Conservation (phyloP, 2,888 invertebrate species). For the Oscheius onirici region DNA sequence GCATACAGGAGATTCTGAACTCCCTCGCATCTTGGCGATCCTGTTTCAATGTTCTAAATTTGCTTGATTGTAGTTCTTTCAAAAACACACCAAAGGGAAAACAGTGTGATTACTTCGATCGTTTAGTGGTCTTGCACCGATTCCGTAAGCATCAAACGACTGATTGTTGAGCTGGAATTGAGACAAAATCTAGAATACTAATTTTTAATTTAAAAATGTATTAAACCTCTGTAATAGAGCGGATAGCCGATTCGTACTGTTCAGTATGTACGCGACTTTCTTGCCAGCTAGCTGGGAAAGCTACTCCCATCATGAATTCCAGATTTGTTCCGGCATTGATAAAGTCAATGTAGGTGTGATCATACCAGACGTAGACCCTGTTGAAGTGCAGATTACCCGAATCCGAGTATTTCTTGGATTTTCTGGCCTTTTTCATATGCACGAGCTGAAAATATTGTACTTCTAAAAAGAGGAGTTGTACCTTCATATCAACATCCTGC, state of each 20-base stretch:
- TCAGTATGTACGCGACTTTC: constrained; percentile 53
- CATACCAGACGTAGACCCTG: constrained; percentile 53
- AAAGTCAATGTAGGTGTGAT: constrained; percentile 62
- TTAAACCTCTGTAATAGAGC: constrained; percentile 53
- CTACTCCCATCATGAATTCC: constrained; percentile 61
- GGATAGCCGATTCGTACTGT: constrained; percentile 65
- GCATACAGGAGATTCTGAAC: constrained; percentile 75
- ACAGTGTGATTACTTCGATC: constrained; percentile 70
- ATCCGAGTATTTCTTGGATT: constrained; percentile 60
- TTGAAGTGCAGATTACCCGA: constrained; percentile 61
- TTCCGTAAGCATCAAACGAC: constrained; percentile 72
- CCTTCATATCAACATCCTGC: constrained; percentile 10
- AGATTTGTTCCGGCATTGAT: constrained; percentile 60
- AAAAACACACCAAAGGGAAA: constrained; percentile 61
- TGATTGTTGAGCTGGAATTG: constrained; percentile 62
- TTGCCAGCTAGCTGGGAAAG: constrained; percentile 62
- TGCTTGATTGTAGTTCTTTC: background rate
- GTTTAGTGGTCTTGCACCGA: constrained; percentile 75
- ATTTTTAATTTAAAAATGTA: background rate
- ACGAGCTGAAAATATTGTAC: constrained; percentile 44
- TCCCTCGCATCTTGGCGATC: constrained; percentile 75
- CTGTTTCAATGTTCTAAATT: constrained; percentile 23
- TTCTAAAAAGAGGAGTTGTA: background rate
- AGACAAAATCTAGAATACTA: constrained; percentile 47
- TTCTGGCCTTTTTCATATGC: constrained; percentile 62